These are phyloP conservation scores for Centropristis striata DNA, from an alignment of 2,113 vertebrate species.

Conservation along the genomic window DNA sequence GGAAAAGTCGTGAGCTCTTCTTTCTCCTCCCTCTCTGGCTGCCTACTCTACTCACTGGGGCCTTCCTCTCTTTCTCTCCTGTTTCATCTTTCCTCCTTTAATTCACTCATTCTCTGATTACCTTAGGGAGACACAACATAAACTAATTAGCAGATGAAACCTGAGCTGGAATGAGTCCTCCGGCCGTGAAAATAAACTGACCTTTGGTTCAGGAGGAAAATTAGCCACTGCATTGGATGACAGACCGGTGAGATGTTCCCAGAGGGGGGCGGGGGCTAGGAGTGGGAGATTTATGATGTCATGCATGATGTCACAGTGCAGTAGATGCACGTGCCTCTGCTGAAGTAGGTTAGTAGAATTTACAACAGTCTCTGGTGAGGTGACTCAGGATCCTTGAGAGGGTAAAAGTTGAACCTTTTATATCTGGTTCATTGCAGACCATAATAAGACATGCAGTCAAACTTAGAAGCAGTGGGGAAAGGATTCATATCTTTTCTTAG, in stretches of 20 bases:
- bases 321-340: not conserved
- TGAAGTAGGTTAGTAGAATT: constrained; percentile 31
- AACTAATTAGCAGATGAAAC: constrained; percentile 6
- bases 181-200: not conserved
- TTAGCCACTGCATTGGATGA: not conserved
- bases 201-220: not conserved
- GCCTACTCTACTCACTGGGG: not conserved
- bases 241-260: not conserved
- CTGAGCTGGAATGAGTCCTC: constrained; percentile 15
- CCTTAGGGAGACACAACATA: not conserved
- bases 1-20: constrained; percentile 30
- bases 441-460: not conserved
- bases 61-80: not conserved
- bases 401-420: not conserved
- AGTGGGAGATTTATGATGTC: constrained; percentile 6
- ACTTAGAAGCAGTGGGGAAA: too few species aligned
- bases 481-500: too few species aligned
- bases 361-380: not conserved
- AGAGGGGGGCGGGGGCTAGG: not conserved
- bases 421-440: not conserved
- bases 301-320: constrained; percentile 57
- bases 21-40: not conserved
- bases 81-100: not conserved
- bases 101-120: not conserved
- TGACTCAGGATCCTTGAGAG: not conserved